A percentile compares a stretch with the other conserved stretches of the same genome.
Conservation (phyloP, 2,888 invertebrate genomes). For the Andrena minutula region DNA sequence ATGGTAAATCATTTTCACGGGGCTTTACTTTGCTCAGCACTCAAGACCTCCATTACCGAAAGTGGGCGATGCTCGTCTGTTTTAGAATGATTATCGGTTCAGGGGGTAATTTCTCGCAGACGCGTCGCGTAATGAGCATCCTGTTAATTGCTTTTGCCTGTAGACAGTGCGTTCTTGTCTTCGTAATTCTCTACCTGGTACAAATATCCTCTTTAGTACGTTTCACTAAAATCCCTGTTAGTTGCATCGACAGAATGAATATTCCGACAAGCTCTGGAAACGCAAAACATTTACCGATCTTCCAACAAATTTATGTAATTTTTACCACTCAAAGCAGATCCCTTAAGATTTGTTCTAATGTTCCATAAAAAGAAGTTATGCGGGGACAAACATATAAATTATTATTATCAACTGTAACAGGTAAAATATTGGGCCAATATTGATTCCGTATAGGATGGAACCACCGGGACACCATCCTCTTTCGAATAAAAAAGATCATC, state of each 20-base stretch:
- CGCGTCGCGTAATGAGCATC: conserved; percentile 69
- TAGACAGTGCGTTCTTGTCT: conserved; percentile 25
- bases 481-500: too few species aligned
- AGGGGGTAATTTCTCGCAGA: conserved; percentile 56
- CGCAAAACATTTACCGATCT: background rate
- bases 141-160: conserved; percentile 72
- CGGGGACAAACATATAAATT: too few species aligned
- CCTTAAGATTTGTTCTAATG: background rate
- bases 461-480: too few species aligned
- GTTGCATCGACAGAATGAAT: background rate
- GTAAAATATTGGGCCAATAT: too few species aligned
- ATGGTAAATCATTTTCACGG: conserved; percentile 30
- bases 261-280: background rate
- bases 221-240: background rate
- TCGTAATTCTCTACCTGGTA: conserved; percentile 13
- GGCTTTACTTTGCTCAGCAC: conserved; percentile 13
- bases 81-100: conserved; percentile 62
- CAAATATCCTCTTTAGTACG: conserved; percentile 1
- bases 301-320: too few species aligned
- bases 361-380: background rate
- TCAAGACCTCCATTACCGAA: conserved; percentile 45
- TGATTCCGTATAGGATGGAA: too few species aligned
- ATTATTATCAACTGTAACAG: too few species aligned
- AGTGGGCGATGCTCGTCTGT: conserved; percentile 36
- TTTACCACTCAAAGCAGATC: background rate